Base-by-base conservation (phyloP, 2,888 invertebrate species). In the Caenorhabditis plicata region DNA sequence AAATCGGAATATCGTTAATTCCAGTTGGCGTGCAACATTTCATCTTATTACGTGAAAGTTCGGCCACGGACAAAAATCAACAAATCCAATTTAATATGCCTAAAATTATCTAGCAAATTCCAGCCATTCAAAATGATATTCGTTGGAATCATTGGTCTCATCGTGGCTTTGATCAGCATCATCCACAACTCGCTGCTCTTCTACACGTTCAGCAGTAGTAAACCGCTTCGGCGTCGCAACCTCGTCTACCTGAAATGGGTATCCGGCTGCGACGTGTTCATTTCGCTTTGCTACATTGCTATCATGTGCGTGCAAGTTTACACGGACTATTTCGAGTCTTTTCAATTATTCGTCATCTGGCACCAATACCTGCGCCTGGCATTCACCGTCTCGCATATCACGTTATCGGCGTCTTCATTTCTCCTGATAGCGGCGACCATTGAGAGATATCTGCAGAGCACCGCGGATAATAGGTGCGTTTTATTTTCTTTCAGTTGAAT, bases 391-490 rank as follows among this genome's bases (percentile, higher is more conserved):
- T 77, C 77, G 8, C 71, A 77, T 51, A 68, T 77, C 46, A 75
- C 75, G 3, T 49, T 77, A 40, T 71, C 73, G 15, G 67, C 65
- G 20, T 67, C 71, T 1, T 76, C 75, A 4, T 77, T 74, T 47
- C 68, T 77, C 23, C 70, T 77, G 17, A 75, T 77, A 67, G 73
- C 73, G 2, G 77, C 74, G 19, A 74, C 77, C 3, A 67, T 77
- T 20, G 77, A 77, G 39, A 36, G 77, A 55, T 77, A 77, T 51
- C 68, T 77, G 19, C 76, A 77, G 48, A 70, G 71, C n/a, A 75
- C 73, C 7, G 67, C 64, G 13, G 62, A 64, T 46, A 64, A 56
- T 26, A 38, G 47, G 53, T 57, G 15, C 19, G 20, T 9, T n/a
- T 11, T 15, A 8, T 11, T 15, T 19, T 36, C 9, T 19, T 7